Conservation (phyloP, 2,888 invertebrate genomes). For the Spodoptera exigua region DNA sequence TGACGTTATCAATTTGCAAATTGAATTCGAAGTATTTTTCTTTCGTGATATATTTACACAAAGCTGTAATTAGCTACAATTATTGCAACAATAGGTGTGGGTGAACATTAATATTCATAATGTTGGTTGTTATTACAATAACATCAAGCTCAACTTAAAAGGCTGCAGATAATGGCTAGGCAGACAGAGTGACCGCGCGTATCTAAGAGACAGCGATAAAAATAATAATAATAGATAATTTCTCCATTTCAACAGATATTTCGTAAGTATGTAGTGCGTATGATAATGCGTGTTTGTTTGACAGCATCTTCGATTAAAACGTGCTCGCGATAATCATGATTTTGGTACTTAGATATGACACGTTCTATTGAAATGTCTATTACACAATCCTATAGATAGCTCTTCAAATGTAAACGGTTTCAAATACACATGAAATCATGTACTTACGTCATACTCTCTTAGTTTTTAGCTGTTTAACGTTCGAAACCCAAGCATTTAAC, state of each 20-base stretch:
- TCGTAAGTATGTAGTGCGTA: slow-evolving; percentile 25
- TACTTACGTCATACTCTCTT: slow-evolving; percentile 35
- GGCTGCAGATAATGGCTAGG: slow-evolving; percentile 40
- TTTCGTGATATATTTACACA: slow-evolving; percentile 37
- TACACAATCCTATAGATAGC: slow-evolving; percentile 27
- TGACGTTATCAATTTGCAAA: slow-evolving; percentile 51
- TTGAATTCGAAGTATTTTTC: slow-evolving; percentile 46
- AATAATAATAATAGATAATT: slow-evolving; percentile 7
- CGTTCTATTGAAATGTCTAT: slow-evolving; percentile 54
- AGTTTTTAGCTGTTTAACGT: slow-evolving; percentile 22
- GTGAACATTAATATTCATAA: slow-evolving; percentile 53
- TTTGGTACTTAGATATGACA: slow-evolving; percentile 66
- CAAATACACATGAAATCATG: slow-evolving; percentile 44
- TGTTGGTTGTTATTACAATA: slow-evolving; percentile 44
- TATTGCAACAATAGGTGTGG: slow-evolving; percentile 46
- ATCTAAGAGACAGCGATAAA: slow-evolving; percentile 6
- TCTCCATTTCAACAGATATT: slow-evolving; percentile 7
- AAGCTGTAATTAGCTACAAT: slow-evolving; percentile 46
- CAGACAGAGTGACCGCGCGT: slow-evolving; percentile 27
- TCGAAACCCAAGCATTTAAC: slow-evolving; percentile 32
- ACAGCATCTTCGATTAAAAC: slow-evolving; percentile 54
- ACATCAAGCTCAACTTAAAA: slow-evolving; percentile 45
- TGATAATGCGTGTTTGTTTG: slow-evolving; percentile 62
- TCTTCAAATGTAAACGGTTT: slow-evolving; percentile 22
- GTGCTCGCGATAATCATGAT: slow-evolving; percentile 61